phyloP scores from a whole-genome alignment of 2,797 vertebrate genomes.

The Geotrypetes seraphini region DNA sequence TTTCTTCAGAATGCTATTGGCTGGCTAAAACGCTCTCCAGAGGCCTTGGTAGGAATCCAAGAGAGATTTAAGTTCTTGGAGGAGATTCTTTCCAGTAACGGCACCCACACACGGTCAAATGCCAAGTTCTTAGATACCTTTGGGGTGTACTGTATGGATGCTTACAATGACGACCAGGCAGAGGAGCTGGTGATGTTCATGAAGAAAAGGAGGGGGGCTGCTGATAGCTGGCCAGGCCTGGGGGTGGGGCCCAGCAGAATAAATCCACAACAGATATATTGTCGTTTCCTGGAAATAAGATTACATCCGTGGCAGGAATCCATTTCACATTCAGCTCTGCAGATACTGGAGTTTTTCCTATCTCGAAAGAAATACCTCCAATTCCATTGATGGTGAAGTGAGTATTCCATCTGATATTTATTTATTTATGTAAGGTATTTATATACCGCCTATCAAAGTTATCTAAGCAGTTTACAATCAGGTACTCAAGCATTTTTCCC shows the following conservation, averaged over 20 bases:
- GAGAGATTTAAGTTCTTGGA: slow-evolving; percentile 21
- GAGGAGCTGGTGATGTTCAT: slow-evolving; percentile 41
- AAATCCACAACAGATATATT: slow-evolving; percentile 35
- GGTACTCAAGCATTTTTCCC: no score
- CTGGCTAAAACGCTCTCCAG: slow-evolving; percentile 37
- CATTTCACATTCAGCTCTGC: slow-evolving; percentile 48
- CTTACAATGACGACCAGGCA: slow-evolving; percentile 25
- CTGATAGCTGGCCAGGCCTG: slow-evolving; percentile 53
- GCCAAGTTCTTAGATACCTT: slow-evolving; percentile 17
- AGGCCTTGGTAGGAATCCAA: slow-evolving; percentile 33
- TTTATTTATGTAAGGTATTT: no score
- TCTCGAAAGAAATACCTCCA: slow-evolving; percentile 45
- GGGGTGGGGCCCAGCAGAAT: slow-evolving; percentile 29
- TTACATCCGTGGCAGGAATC: slow-evolving; percentile 46
- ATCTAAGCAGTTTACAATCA: no score
- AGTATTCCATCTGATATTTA: no score
- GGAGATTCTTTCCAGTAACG: slow-evolving; percentile 25
- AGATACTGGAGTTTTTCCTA: slow-evolving; percentile 40
- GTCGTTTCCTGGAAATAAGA: slow-evolving; percentile 51
- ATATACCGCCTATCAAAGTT: no score
- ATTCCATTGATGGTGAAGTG: slow-evolving; percentile 36
- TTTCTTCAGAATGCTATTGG: slow-evolving; percentile 48
- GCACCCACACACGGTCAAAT: slow-evolving; percentile 14
- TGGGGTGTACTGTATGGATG: slow-evolving; percentile 40
- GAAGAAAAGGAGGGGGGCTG: slow-evolving; percentile 39